Percentiles rank a stretch among this genome's conserved stretches.
Evolutionary conservation across 1,140 invertebrate genomes (phyloP).

Genomic region (Panagrolaimus sp.): DNA sequence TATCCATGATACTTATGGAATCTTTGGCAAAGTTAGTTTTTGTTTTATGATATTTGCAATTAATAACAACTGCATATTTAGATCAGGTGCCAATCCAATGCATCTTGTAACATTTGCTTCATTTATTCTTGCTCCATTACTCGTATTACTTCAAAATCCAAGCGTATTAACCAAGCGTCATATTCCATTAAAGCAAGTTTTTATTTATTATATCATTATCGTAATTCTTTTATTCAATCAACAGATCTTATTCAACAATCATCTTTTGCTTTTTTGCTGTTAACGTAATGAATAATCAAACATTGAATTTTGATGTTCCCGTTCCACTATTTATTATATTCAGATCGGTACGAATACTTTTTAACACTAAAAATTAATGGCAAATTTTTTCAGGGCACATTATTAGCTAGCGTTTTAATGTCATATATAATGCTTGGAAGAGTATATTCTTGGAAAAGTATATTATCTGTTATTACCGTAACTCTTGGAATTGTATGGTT

Average conservation of each 20-base stretch:
- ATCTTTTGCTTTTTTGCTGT: constrained; percentile 83
- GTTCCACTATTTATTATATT: constrained; percentile 98
- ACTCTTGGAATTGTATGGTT: constrained; percentile 81
- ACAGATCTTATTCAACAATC: constrained; percentile 74
- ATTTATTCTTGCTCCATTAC: constrained; percentile 79
- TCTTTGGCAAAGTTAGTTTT: constrained; percentile 58
- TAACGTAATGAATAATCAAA: constrained; percentile 88
- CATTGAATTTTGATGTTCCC: constrained; percentile 88
- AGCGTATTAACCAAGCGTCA: constrained; percentile 71
- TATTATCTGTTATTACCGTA: constrained; percentile 82
- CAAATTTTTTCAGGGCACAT: constrained; percentile 58
- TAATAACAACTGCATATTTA: not conserved
- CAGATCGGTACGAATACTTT: constrained; percentile 68
- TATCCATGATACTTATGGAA: constrained; percentile 45
- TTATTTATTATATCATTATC: not conserved
- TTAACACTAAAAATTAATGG: not conserved
- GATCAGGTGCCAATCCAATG: constrained; percentile 20
- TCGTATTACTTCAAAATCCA: constrained; percentile 81
- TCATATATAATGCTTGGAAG: constrained; percentile 83
- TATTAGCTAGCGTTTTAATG: constrained; percentile 95
- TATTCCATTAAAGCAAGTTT: constrained; percentile 62
- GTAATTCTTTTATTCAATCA: no score
- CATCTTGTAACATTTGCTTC: constrained; percentile 87
- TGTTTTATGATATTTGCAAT: constrained; percentile 75
- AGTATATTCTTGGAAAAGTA: constrained; percentile 74